A percentile compares a stretch with the other conserved stretches of the same genome.
These are phyloP conservation scores for Halcyon smyrnensis DNA, from an alignment of 2,797 vertebrate genomes.

Conservation along the genomic window DNA sequence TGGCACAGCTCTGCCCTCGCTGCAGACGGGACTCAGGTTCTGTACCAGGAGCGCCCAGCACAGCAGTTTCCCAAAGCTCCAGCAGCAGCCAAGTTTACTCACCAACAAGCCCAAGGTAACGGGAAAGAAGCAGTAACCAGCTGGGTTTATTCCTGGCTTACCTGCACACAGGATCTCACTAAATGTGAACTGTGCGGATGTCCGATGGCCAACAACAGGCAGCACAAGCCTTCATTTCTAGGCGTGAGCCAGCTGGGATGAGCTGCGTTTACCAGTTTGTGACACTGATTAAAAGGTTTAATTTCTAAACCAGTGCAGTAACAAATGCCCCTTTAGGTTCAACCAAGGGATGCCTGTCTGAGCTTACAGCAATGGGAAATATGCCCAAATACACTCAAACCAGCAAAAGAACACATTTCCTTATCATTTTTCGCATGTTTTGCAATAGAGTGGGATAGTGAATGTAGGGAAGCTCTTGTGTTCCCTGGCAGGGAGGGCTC, in stretches of 20 bases:
- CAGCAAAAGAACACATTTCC: neutral
- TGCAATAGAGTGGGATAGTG: neutral
- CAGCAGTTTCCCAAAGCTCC: neutral
- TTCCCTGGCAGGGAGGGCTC: neutral
- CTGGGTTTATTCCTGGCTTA: neutral
- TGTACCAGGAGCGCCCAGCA: neutral
- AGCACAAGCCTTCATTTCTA: neutral
- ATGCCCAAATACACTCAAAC: neutral
- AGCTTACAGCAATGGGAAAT: neutral
- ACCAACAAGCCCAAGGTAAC: neutral
- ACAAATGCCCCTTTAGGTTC: neutral
- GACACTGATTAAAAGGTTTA: neutral
- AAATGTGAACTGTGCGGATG: neutral
- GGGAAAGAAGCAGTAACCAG: neutral
- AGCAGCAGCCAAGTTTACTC: neutral
- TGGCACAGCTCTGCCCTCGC: neutral
- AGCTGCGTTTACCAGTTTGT: neutral
- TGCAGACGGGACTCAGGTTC: accelerated
- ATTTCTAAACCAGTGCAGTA: neutral
- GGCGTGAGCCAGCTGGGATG: neutral
- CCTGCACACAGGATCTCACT: neutral
- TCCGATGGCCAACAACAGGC: neutral
- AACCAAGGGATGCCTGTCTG: neutral
- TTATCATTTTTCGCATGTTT: neutral
- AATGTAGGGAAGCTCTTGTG: neutral